Evolutionary conservation across 2,888 invertebrate genomes (phyloP).

Genomic region (Caenorhabditis zanzibari): DNA sequence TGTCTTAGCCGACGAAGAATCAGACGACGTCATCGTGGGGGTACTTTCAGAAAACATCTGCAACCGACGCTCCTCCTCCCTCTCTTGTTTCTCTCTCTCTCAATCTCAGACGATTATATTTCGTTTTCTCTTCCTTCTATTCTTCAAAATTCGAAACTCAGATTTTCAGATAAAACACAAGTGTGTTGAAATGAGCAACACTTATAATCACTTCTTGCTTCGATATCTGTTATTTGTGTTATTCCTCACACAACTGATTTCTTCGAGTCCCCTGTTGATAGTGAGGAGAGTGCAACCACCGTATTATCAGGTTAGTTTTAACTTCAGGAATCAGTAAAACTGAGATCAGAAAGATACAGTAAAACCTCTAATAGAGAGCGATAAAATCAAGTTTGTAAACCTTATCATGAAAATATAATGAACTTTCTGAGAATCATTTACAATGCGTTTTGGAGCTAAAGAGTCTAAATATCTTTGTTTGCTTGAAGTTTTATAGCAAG

Average conservation of each 20-base stretch:
- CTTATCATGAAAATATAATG: too few relatives aligned
- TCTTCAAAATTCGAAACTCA: background rate
- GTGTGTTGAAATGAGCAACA: conserved; percentile 60
- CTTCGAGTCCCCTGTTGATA: conserved; percentile 46
- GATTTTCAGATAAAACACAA: conserved; percentile 38
- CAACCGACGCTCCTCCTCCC: conserved; percentile 39
- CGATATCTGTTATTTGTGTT: conserved; percentile 45
- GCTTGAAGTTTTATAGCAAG: too few relatives aligned
- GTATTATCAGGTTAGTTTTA: conserved; percentile 41
- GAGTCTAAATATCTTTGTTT: too few relatives aligned
- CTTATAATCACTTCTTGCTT: conserved; percentile 36
- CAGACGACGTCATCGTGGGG: conserved; percentile 31
- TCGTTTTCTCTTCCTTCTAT: background rate
- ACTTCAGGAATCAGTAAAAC: too few relatives aligned
- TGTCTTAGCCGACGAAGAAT: conserved; percentile 29
- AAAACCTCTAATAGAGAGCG: too few relatives aligned
- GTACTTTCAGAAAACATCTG: conserved; percentile 56
- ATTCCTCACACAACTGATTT: conserved; percentile 50
- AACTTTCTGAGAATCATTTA: too few relatives aligned
- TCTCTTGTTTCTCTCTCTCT: conserved; percentile 3
- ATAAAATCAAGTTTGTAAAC: too few relatives aligned
- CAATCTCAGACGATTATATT: conserved; percentile 11
- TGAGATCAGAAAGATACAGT: too few relatives aligned
- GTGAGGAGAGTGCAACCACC: conserved; percentile 56
- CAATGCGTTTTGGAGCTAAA: too few relatives aligned